Evolutionary conservation across 2,113 vertebrate species (phyloP).

Genomic region (Zosterops borbonicus): DNA sequence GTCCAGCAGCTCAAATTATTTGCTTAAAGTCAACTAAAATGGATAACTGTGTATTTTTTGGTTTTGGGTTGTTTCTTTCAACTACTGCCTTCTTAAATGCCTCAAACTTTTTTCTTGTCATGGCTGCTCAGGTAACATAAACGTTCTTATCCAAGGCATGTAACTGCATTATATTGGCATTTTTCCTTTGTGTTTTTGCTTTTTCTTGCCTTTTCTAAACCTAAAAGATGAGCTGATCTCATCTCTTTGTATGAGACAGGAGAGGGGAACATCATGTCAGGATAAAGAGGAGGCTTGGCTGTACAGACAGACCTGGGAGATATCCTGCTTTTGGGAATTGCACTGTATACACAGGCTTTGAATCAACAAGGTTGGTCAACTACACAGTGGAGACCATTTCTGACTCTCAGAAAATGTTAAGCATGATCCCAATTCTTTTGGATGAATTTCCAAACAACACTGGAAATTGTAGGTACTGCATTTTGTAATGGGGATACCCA

Average conservation of each 20-base stretch:
- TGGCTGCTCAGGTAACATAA: not conserved
- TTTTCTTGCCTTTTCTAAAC: not conserved
- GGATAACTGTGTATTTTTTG: not conserved
- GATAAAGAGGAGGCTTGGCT: not conserved
- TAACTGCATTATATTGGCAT: not conserved
- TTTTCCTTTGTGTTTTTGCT: not conserved
- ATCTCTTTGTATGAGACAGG: not conserved
- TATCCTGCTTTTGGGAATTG: not conserved
- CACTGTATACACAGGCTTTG: not conserved
- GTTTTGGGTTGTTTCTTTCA: rapidly evolving
- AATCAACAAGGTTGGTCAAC: not conserved
- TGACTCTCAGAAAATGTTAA: not conserved
- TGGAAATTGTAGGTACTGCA: not conserved
- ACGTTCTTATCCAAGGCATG: not conserved
- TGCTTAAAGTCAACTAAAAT: not conserved
- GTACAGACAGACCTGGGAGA: not conserved
- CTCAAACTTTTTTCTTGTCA: not conserved
- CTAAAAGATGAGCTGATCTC: not conserved
- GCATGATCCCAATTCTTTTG: rapidly evolving
- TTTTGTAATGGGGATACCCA: not conserved
- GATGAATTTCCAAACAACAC: not conserved
- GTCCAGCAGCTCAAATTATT: not conserved
- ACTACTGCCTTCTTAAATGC: rapidly evolving
- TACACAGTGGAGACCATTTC: not conserved
- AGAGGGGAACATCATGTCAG: rapidly evolving